phyloP scores from a whole-genome alignment of 1,140 invertebrate genomes.

The Danaus plexippus region DNA sequence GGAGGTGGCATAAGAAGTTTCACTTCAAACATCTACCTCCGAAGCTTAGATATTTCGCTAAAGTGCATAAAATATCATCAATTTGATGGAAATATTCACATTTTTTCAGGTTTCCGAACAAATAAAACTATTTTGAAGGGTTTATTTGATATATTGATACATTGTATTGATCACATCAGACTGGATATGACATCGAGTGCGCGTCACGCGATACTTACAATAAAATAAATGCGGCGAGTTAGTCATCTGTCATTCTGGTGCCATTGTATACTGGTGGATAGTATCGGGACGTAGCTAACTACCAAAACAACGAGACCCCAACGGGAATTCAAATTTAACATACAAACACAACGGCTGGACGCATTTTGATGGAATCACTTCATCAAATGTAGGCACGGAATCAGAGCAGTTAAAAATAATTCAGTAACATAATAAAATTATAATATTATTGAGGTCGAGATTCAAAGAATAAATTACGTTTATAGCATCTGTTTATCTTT shows the following conservation, averaged over 20 bases:
- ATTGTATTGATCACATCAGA: constrained; percentile 38
- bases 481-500: too few relatives aligned
- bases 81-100: neutral
- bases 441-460: too few relatives aligned
- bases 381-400: too few relatives aligned
- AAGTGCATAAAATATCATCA: neutral
- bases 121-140: constrained; percentile 30
- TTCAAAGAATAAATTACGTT: too few relatives aligned
- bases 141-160: constrained; percentile 43
- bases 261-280: constrained; percentile 25
- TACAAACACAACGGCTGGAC: too few relatives aligned
- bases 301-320: too few relatives aligned
- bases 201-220: constrained; percentile 37
- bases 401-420: too few relatives aligned
- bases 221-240: constrained; percentile 49
- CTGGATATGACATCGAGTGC: constrained; percentile 47
- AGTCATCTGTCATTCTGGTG: constrained; percentile 49
- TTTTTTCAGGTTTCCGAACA: neutral
- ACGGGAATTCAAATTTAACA: too few relatives aligned
- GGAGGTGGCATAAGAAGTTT: too few relatives aligned
- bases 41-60: neutral
- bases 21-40: too few relatives aligned
- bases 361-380: too few relatives aligned
- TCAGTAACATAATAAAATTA: too few relatives aligned
- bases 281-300: neutral